Conservation (phyloP, 2,113 vertebrate species). For the Macaca mulatta region DNA sequence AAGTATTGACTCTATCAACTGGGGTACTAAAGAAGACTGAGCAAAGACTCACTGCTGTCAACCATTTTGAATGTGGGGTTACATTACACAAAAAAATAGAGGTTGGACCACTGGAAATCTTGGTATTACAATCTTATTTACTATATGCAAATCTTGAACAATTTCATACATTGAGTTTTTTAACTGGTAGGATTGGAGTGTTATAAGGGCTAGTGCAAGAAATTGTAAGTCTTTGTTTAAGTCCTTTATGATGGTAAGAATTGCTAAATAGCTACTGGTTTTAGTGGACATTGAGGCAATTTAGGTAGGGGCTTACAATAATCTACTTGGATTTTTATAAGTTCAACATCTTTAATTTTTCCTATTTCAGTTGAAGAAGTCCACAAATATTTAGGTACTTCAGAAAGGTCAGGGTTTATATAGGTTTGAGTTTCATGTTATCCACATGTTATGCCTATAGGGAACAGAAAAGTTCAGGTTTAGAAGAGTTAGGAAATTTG, state of each 20-base stretch:
- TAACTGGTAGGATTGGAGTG: neutral
- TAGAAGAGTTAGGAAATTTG: neutral
- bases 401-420: neutral
- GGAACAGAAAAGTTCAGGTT: neutral
- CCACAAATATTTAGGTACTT: neutral
- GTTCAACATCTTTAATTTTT: neutral
- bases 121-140: neutral
- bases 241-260: neutral
- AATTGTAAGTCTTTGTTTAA: neutral
- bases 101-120: neutral
- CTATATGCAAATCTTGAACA: neutral
- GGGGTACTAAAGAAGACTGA: neutral
- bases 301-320: neutral
- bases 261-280: neutral
- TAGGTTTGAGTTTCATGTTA: neutral
- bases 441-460: neutral
- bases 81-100: neutral
- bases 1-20: neutral
- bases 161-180: neutral
- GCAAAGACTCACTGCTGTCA: neutral
- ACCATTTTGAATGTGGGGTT: neutral
- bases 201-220: neutral
- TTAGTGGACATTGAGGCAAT: neutral
- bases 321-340: neutral
- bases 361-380: neutral